A percentile compares a stretch with the other conserved stretches of the same genome.
Evolutionary conservation across 2,113 vertebrate species (phyloP).

Genomic region (Athene noctua): DNA sequence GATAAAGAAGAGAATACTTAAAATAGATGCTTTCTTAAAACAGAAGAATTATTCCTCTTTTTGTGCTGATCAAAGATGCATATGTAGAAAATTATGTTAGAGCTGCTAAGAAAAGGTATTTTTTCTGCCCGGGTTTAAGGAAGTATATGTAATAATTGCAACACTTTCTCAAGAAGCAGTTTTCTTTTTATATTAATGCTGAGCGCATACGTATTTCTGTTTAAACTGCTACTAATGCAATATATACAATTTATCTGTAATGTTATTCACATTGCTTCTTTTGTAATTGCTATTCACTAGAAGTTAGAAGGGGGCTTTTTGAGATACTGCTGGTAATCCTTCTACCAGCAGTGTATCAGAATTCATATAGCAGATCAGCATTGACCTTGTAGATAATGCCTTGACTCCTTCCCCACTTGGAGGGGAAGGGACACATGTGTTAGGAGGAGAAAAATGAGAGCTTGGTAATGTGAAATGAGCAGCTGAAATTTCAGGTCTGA

Average conservation of each 20-base stretch:
- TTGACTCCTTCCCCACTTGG: background rate
- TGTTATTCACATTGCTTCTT: background rate
- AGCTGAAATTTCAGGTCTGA: constrained; percentile 34
- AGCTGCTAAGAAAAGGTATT: background rate
- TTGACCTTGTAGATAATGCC: background rate
- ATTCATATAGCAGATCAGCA: background rate
- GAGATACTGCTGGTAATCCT: background rate
- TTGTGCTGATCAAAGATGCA: background rate
- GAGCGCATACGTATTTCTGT: background rate
- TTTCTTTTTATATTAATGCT: background rate
- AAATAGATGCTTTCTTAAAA: background rate
- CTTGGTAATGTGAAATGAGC: background rate
- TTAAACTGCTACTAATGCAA: background rate
- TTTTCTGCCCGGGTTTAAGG: background rate
- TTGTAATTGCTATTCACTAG: background rate
- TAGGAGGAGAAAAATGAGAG: background rate
- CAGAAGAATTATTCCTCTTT: background rate
- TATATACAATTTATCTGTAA: background rate
- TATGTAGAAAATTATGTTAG: background rate
- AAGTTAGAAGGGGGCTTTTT: background rate
- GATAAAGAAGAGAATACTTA: background rate
- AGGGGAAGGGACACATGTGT: background rate
- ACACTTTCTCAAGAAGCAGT: background rate
- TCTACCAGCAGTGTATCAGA: background rate
- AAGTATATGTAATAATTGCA: background rate